These are phyloP conservation scores for Ochropacha duplaris DNA, from an alignment of 2,888 invertebrate species.

Conservation along the genomic window DNA sequence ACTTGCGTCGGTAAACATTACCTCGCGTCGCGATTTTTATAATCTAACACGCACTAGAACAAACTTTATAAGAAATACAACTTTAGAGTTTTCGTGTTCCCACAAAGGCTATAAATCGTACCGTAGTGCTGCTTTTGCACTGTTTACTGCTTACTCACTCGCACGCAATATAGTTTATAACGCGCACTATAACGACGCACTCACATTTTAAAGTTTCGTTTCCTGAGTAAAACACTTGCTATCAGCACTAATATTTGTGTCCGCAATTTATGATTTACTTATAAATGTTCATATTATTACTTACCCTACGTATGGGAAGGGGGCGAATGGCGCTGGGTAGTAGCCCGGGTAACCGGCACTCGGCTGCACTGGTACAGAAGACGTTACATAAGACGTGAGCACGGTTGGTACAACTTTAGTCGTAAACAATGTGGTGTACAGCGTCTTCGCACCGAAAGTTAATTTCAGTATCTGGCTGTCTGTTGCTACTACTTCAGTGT, in stretches of 20 bases:
- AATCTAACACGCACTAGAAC: constrained; percentile 40
- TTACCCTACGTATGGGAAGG: constrained; percentile 90
- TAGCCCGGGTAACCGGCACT: constrained; percentile 89
- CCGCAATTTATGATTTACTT: constrained; percentile 31
- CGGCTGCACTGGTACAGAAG: constrained; percentile 89
- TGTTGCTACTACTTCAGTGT: constrained; percentile 90
- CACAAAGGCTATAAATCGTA: constrained; percentile 66
- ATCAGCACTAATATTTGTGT: constrained; percentile 51
- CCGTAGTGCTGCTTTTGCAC: constrained; percentile 60
- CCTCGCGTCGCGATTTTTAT: constrained; percentile 37
- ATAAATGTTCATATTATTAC: constrained; percentile 23
- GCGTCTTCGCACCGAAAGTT: constrained; percentile 95
- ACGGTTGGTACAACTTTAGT: constrained; percentile 92
- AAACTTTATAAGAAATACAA: constrained; percentile 64
- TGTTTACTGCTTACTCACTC: constrained; percentile 66
- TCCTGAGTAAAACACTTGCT: constrained; percentile 42
- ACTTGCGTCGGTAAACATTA: constrained; percentile 38
- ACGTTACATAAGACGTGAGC: constrained; percentile 92
- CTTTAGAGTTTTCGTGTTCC: constrained; percentile 68
- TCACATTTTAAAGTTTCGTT: constrained; percentile 52
- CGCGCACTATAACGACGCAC: constrained; percentile 59
- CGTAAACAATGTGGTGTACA: constrained; percentile 92
- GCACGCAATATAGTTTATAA: constrained; percentile 70
- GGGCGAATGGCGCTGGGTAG: constrained; percentile 89
- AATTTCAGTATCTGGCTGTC: constrained; percentile 92